These are phyloP conservation scores for Neosalanx taihuensis DNA, from an alignment of 2,797 vertebrate genomes.

Conservation along the genomic window DNA sequence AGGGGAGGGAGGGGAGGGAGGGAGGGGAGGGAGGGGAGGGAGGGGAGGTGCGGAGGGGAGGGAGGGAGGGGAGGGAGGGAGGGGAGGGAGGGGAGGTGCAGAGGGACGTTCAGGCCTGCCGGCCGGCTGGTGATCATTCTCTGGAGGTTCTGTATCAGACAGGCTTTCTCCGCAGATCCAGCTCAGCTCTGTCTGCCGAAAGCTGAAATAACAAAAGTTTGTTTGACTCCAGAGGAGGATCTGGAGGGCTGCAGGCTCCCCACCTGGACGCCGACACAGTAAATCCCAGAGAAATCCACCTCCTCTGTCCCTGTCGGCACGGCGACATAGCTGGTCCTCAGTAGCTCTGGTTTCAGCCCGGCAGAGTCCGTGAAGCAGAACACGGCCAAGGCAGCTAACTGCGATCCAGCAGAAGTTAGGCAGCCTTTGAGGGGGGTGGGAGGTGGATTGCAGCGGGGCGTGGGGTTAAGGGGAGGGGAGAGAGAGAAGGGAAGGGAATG, in stretches of 20 bases:
- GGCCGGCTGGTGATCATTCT: slow-evolving; percentile 41
- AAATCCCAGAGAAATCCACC: slow-evolving; percentile 52
- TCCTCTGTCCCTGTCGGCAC: slow-evolving; percentile 7
- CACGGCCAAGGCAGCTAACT: slow-evolving; percentile 56
- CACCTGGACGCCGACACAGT: slow-evolving; percentile 45
- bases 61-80: not conserved
- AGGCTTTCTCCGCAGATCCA: slow-evolving; percentile 60
- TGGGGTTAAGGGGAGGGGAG: slow-evolving; percentile 11
- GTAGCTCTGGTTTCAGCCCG: slow-evolving; percentile 35
- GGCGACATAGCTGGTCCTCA: slow-evolving; percentile 30
- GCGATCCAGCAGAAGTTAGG: slow-evolving; percentile 35
- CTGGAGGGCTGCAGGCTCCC: slow-evolving; percentile 19
- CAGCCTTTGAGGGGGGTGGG: slow-evolving; percentile 31
- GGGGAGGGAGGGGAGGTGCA: slow-evolving; percentile 40
- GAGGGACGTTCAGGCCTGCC: slow-evolving; percentile 63
- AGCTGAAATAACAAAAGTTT: slow-evolving; percentile 62
- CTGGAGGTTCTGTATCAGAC: slow-evolving; percentile 52
- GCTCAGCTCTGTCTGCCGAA: slow-evolving; percentile 53
- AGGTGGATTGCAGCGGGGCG: slow-evolving; percentile 7
- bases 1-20: not conserved
- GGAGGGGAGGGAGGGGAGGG: slow-evolving; percentile 26
- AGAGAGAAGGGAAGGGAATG: slow-evolving; percentile 37
- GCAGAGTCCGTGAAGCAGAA: slow-evolving; percentile 47
- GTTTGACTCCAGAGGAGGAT: slow-evolving; percentile 53
- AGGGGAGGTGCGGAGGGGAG: slow-evolving; percentile 47